Evolutionary conservation across 2,888 invertebrate genomes (phyloP), one percentile per base, ranked within the genome.

Genomic region (Lasioglossum oenotherae): DNA sequence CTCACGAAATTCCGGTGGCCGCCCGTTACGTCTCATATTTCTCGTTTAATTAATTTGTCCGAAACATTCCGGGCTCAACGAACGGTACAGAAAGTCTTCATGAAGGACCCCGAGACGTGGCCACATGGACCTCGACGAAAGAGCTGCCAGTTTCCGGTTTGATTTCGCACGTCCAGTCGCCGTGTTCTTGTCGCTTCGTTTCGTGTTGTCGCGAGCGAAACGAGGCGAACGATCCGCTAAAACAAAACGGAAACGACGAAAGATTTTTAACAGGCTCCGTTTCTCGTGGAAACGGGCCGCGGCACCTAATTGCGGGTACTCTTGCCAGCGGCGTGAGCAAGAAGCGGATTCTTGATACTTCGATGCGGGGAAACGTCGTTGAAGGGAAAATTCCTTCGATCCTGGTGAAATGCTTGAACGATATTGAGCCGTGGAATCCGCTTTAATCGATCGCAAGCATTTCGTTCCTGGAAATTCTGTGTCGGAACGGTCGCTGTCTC

Each of bases 271-370:
- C 57, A n/a, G 69, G 72, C 72, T 72, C n/a, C 77, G 64, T 49
- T 81, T 64, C 64, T 44, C 71, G 77, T 16, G 85, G n/a, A 85
- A 84, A 80, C 67, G 64, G 79, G 38, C 41, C 71, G 53, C 38
- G 71, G 74, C 69, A 53, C 83, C 74, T 85, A 84, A 86, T 84
- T 84, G 80, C 80, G 78, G 80, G 67, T 84, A 85, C 74, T 74
- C 80, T 38, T 53, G 10, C 49, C 85, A 85, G 44, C 31, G 80
- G 83, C 83, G 83, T 74, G 80, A 80, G 60, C 71, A 80, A 84
- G 60, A 53, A 78, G n/a, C 74, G 27, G 72, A 73, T 72, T 67
- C 78, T 41, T 64, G n/a, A 14, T 14, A 5, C n/a, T 16, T 2
- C 2, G 64, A 64, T 38, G 38, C 41, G 14, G 35, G 27, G 46